A percentile compares a stretch with the other conserved stretches of the same genome.
Conservation (phyloP, 2,797 vertebrate genomes). For the Notolabrus celidotus region DNA sequence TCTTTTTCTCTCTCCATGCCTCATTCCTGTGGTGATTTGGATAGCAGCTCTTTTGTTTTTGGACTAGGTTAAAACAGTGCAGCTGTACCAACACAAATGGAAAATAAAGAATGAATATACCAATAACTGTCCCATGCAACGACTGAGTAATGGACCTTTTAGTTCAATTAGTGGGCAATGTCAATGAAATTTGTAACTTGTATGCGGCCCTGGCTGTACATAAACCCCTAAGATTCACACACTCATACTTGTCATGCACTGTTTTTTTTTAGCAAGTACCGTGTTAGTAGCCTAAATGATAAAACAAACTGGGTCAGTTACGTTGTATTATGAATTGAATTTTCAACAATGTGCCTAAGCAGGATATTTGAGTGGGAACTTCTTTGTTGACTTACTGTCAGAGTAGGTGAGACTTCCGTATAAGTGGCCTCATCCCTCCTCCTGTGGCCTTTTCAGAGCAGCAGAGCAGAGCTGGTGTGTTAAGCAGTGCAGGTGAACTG, state of each 20-base stretch:
- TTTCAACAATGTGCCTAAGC: neutral
- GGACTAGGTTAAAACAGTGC: slow-evolving; percentile 18
- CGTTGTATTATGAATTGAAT: neutral
- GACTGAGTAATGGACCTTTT: neutral
- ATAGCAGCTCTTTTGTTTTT: slow-evolving; percentile 25
- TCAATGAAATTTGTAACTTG: neutral
- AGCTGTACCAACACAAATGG: slow-evolving; percentile 43
- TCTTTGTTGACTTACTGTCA: neutral
- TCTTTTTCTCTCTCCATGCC: neutral
- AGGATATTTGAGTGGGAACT: neutral
- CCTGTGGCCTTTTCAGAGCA: neutral
- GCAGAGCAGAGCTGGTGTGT: neutral
- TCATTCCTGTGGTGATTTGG: slow-evolving; percentile 6
- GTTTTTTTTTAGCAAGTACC: neutral
- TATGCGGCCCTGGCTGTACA: no score
- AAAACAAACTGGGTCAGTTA: neutral
- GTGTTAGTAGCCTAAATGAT: neutral
- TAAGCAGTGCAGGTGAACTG: neutral
- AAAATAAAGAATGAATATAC: slow-evolving; percentile 37
- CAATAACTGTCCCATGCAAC: slow-evolving; percentile 19
- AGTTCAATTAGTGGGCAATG: neutral
- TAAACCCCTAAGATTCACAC: neutral
- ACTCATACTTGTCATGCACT: no score
- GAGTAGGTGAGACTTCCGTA: neutral
- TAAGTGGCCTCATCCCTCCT: slow-evolving; percentile 1